Conservation (phyloP, 2,797 vertebrate species). For the Scyliorhinus canicula region DNA sequence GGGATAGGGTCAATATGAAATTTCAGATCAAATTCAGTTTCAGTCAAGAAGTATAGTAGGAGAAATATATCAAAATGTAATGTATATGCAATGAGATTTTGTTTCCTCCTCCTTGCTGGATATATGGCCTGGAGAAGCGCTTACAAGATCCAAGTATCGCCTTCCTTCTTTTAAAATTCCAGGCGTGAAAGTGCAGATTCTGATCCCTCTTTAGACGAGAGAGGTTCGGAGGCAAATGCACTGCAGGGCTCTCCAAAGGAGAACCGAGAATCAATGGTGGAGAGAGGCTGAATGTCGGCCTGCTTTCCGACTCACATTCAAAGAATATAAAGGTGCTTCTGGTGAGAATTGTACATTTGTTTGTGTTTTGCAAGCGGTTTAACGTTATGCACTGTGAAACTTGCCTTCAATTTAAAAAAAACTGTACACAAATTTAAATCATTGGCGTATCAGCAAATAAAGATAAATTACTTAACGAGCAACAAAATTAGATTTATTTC, state of each 20-base stretch:
- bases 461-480: background rate
- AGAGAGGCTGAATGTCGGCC: background rate
- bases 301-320: background rate
- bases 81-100: too few species aligned
- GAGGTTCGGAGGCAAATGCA: background rate
- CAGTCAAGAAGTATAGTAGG: background rate
- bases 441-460: background rate
- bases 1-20: background rate
- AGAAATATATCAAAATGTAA: background rate
- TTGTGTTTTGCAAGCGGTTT: background rate
- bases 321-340: background rate
- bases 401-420: background rate
- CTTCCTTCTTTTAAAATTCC: background rate
- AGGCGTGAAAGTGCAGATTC: background rate
- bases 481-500: constrained; percentile 9
- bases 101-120: background rate
- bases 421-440: background rate
- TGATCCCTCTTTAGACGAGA: background rate
- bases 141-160: background rate
- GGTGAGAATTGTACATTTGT: background rate
- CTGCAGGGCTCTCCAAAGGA: background rate
- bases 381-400: background rate
- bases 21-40: background rate
- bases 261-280: background rate
- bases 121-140: background rate